Conservation (phyloP, 2,113 vertebrate species). For the Malurus cyaneus region DNA sequence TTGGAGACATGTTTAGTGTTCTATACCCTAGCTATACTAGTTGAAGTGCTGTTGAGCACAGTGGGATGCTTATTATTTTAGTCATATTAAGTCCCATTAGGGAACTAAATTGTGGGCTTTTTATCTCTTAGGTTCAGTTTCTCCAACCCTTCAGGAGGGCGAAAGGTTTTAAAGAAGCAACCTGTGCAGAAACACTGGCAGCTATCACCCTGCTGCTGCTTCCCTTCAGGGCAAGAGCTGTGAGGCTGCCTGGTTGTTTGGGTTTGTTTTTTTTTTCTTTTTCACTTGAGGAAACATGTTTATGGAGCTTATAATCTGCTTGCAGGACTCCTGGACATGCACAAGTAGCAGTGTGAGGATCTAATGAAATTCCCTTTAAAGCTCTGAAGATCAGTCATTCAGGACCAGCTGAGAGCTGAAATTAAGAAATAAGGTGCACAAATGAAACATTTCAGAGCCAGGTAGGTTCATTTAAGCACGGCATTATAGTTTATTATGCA, state of each 20-base stretch:
- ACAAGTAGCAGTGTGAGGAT: not conserved
- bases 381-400: not conserved
- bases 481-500: not conserved
- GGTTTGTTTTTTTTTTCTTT: not conserved
- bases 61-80: conserved; percentile 3
- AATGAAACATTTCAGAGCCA: not conserved
- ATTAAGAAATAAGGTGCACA: not conserved
- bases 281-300: not conserved
- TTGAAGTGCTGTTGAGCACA: not conserved
- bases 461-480: not conserved
- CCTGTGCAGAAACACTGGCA: not conserved
- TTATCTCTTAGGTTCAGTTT: not conserved
- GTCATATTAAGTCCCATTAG: not conserved
- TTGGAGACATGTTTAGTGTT: not conserved
- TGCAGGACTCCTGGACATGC: not conserved
- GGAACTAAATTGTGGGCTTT: not conserved
- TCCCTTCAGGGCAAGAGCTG: not conserved
- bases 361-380: not conserved
- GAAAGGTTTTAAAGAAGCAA: not conserved
- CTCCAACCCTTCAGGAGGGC: not conserved
- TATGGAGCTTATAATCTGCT: not conserved
- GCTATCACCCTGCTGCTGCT: not conserved
- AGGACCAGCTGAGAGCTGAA: not conserved
- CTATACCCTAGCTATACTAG: not conserved
- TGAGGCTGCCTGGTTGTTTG: not conserved